Base-by-base conservation (phyloP, 2,113 vertebrate species). In the Dicerorhinus sumatrensis region DNA sequence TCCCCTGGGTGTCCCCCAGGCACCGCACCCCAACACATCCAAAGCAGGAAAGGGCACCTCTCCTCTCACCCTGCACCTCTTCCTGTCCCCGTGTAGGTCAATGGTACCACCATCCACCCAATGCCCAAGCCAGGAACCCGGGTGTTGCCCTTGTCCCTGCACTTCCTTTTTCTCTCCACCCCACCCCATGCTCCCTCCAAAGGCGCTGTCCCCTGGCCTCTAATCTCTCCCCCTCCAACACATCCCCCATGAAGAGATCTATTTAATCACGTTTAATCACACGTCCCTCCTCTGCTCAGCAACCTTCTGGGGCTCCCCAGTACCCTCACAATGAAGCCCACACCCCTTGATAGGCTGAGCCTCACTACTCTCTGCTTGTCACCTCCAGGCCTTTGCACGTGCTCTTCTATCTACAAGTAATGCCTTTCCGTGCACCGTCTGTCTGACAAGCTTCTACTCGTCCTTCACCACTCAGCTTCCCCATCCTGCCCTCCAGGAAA, bases 261-360 rank as follows among this genome's bases (percentile, higher is more conserved):
- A 0, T n/a, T 77, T 65, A 77, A 36, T 60, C 25, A 39, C n/a
- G 21, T 58, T 56, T 67, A 73, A 73, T 51, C 62, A 42, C 48
- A 1, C 1, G 0, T 42, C 17, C 12, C 69, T 88, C n/a, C 36
- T 65, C 69, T 29, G 51, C 21, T 56, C 48, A 48, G 39, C 58
- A 92, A 20, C 69, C 62, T 60, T 25, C 46, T n/a, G n/a, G 27
- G 33, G 80, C 29, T n/a, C 65, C 46, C 93, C 36, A 18, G 9
- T 8, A 58, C 72, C 56, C 63, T 48, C 21, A 60, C 13, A 33
- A 2, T 9, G 56, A 79, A 60, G 51, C 60, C 33, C 51, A 20
- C 8, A 6, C 2, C 0, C 25, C 54, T 18, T 1, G 0, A 8
- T 1, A 36, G 36, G 29, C 21, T 0, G 39, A 31, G 63, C 12